A percentile compares a stretch with the other conserved stretches of the same genome.
These are phyloP conservation scores for Netelia virgata DNA, from an alignment of 2,888 invertebrate genomes.

Conservation along the genomic window DNA sequence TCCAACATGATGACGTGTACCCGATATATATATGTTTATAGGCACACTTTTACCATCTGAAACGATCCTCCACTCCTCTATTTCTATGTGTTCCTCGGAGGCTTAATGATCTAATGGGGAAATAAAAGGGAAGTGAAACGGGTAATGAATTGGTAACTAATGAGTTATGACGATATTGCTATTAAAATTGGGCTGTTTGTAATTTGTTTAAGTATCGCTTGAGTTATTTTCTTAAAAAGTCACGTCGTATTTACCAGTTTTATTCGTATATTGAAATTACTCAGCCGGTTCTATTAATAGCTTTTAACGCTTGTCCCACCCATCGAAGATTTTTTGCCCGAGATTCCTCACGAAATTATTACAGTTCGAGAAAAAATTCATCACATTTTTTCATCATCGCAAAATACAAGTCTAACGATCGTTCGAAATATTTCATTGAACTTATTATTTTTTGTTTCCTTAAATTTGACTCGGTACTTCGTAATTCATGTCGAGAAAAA, in stretches of 20 bases:
- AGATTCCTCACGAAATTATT: too few species aligned
- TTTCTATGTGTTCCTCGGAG: neutral
- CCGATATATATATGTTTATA: slow-evolving; percentile 4
- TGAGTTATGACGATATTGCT: slow-evolving; percentile 18
- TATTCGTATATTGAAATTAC: too few species aligned
- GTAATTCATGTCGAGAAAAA: slow-evolving; percentile 31
- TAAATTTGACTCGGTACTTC: neutral
- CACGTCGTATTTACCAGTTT: too few species aligned
- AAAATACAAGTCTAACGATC: too few species aligned
- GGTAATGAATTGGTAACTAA: slow-evolving; percentile 13
- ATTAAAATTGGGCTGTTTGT: slow-evolving; percentile 5
- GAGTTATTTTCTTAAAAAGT: neutral
- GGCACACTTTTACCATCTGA: slow-evolving; percentile 43
- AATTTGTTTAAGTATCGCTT: neutral
- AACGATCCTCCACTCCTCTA: slow-evolving; percentile 31
- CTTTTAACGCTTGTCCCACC: neutral
- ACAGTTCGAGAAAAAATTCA: too few species aligned
- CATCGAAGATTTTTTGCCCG: too few species aligned
- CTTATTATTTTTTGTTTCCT: neutral
- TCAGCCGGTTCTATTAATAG: neutral
- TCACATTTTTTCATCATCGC: too few species aligned
- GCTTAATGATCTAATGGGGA: slow-evolving; percentile 7
- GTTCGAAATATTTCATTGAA: neutral
- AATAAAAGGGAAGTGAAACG: slow-evolving; percentile 17
- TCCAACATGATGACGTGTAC: neutral